These are phyloP conservation scores for Tragulus kanchil DNA, from an alignment of 2,113 vertebrate species.

Conservation along the genomic window DNA sequence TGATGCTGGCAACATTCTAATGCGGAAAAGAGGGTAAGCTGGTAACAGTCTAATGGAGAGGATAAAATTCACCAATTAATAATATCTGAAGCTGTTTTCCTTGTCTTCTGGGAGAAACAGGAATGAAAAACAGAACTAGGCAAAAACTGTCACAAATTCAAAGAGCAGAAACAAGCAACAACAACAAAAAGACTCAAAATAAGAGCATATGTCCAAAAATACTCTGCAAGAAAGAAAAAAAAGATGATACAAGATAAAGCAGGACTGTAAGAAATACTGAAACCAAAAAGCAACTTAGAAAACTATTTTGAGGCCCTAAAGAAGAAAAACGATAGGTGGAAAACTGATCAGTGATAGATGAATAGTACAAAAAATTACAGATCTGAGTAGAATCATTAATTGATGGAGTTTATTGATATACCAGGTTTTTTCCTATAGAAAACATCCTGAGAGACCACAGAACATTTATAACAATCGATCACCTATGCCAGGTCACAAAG, in stretches of 20 bases:
- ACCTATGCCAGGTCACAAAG: not conserved
- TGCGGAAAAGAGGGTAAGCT: not conserved
- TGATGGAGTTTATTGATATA: not conserved
- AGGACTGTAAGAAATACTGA: not conserved
- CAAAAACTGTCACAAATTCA: not conserved
- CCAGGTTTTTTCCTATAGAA: not conserved
- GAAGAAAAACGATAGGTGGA: not conserved
- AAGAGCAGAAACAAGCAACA: not conserved
- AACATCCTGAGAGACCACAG: not conserved
- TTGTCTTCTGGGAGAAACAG: not conserved
- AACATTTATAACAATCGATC: not conserved
- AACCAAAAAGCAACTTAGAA: constrained; percentile 23
- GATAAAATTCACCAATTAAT: not conserved
- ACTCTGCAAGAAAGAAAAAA: not conserved
- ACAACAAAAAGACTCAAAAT: not conserved
- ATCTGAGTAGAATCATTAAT: not conserved
- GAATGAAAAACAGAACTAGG: not conserved
- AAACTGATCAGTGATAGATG: not conserved
- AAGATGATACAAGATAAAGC: not conserved
- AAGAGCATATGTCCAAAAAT: not conserved
- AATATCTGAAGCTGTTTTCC: not conserved
- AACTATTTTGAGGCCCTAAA: not conserved
- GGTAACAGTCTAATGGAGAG: not conserved
- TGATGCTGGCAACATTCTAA: not conserved
- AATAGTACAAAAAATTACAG: not conserved